These are phyloP conservation scores for Sylvilagus floridanus DNA, from an alignment of 2,797 vertebrate genomes.

Conservation along the genomic window DNA sequence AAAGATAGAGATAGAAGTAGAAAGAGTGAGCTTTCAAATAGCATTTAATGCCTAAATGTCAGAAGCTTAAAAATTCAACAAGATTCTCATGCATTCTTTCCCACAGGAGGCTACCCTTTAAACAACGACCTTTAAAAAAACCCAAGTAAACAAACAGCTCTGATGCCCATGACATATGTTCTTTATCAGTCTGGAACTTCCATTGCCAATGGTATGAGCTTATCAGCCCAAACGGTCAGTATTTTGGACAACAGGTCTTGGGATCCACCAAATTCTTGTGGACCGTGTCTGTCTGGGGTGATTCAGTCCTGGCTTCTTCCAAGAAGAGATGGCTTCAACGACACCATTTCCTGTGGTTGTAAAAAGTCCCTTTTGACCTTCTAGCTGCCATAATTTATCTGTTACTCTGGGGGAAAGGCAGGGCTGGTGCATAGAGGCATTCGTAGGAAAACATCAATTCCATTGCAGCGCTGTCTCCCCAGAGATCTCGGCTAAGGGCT, in stretches of 20 bases:
- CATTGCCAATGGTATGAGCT: neutral
- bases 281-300: neutral
- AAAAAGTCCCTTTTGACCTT: conserved; percentile 64
- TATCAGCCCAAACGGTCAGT: neutral
- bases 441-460: neutral
- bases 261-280: neutral
- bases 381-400: conserved; percentile 18
- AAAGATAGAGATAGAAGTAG: conserved; percentile 32
- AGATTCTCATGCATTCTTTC: conserved; percentile 71
- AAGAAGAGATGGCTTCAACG: neutral
- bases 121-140: conserved; percentile 80
- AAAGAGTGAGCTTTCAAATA: conserved; percentile 66
- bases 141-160: conserved; percentile 66
- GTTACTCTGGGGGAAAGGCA: neutral
- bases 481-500: neutral
- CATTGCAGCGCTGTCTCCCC: neutral
- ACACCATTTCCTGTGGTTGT: conserved; percentile 35
- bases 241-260: neutral
- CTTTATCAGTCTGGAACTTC: conserved; percentile 42
- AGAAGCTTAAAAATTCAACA: conserved; percentile 76
- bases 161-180: conserved; percentile 15
- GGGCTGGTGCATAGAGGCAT: neutral
- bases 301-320: conserved; percentile 20
- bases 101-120: conserved; percentile 78
- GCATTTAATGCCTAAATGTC: conserved; percentile 78